Base-by-base conservation (phyloP, 2,888 invertebrate genomes). In the Caenorhabditis virilis region DNA sequence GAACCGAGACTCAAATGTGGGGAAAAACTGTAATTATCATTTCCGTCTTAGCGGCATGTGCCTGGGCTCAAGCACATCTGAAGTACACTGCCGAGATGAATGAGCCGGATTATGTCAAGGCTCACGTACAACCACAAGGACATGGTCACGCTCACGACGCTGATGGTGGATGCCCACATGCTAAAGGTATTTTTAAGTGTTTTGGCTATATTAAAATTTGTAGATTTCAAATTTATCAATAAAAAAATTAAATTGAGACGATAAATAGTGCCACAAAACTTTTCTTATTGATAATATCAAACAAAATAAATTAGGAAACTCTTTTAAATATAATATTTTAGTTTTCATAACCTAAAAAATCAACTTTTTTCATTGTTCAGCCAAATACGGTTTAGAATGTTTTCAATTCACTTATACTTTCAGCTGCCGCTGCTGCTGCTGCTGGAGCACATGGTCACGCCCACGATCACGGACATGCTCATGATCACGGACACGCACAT, bases 41-140 rank as follows among this genome's bases (percentile, higher is more conserved):
- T n/a, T n/a, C n/a, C n/a, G n/a, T n/a, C 7, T 27, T 26, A 1
- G 26, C 18, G 7, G 7, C 27, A n/a, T 36, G 9, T 7, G 9
- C 16, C 5, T 36, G 36, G 36, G 36, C 36, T 25, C 79, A 79
- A 46, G 58, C 79, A 6, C 81, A 82, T 62, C 45, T 73, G 50
- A 82, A 82, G 53, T 82, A 82, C 53, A 65, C 69, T 1, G 61
- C 72, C 15, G 78, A 79, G 47, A 75, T 78, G 47, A 82, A 82
- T 58, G 82, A 82, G 49, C 61, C 63, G 26, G 61, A 61, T 45
- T 47, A 52, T 39, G 54, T 61, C 0, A 43, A 52, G 0, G 36
- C 57, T 9, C 49, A 68, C 16, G 58, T 55, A 9, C 45, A 63
- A 11, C 36, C 35, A 45, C 61, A 67, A 23, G 58, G 54, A 33